Evolutionary conservation across 2,113 vertebrate species (phyloP), one percentile per base, ranked within the genome.

Genomic region (Eublepharis macularius): DNA sequence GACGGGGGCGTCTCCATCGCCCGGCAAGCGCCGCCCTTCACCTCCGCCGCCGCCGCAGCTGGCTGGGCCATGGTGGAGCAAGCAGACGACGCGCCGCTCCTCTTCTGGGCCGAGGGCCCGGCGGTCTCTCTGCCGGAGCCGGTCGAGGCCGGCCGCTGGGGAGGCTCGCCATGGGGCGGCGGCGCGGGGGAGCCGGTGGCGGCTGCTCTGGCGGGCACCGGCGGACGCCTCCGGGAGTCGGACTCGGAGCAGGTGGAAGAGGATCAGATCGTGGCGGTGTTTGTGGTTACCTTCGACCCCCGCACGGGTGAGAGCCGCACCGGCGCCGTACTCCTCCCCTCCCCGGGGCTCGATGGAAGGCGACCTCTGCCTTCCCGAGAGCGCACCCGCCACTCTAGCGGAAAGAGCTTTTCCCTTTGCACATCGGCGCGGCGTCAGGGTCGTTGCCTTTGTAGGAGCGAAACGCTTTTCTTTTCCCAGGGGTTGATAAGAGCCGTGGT

Each of bases 201-300:
- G 43, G 34, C 89, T 88, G 89, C 34, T 81, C 39, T 82, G 88
- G 90, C 92, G 92, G 85, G 91, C 84, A 76, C 83, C 68, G 91
- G 66, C 83, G 57, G 13, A 94, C 51, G 86, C 93, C 0, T 21
- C 81, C 91, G 88, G 88, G 91, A 92, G 87, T 93, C 95, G 26
- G 45, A 76, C 92, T 92, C 57, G 78, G 80, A 63, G 90, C 96
- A 97, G 90, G 97, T 97, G 96, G 98, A 98, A 89, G 98, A 98
- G 89, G 98, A 99, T 84, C 98, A 98, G 94, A 98, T 99, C 88
- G 96, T 98, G 94, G 96, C 98, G 2, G 98, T 99, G 81, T 99
- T 99, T 83, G 98, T 99, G 88, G 98, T 99, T 76, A 98, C 98
- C 73, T 99, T 99, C 95, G 98, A 98, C 76, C 97, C 98, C 6